These are phyloP conservation scores for Calliphora vomitoria DNA, from an alignment of 2,888 invertebrate genomes.

Conservation along the genomic window DNA sequence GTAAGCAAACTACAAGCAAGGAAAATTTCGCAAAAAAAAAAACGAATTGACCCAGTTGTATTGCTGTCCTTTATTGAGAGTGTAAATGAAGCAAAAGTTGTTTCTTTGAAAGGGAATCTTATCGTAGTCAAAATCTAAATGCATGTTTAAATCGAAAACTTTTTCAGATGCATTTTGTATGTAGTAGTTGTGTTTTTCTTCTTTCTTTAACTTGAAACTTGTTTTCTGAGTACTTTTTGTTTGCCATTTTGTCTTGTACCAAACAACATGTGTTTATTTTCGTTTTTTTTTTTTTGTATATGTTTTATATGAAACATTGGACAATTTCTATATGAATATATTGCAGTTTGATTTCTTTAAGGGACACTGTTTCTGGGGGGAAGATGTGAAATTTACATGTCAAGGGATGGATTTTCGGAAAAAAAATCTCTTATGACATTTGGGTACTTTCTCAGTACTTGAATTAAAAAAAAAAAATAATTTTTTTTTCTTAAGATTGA, in stretches of 20 bases:
- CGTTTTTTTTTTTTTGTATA: constrained; percentile 2
- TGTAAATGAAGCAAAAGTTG: constrained; percentile 46
- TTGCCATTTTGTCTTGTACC: constrained; percentile 32
- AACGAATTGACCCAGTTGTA: constrained; percentile 48
- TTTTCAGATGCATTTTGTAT: constrained; percentile 55
- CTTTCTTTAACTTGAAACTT: constrained; percentile 44
- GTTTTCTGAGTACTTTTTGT: constrained; percentile 36
- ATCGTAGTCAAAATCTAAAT: constrained; percentile 69
- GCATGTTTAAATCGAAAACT: constrained; percentile 70
- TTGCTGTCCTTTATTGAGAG: constrained; percentile 12
- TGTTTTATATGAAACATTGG: constrained; percentile 56
- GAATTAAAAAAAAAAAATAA: no score
- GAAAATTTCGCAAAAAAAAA: constrained; percentile 4
- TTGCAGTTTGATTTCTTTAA: constrained; percentile 9
- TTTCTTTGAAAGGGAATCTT: constrained; percentile 63
- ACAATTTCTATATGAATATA: constrained; percentile 55
- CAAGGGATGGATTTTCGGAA: no score
- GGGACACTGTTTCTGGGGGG: constrained; percentile 36
- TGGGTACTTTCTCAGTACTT: no score
- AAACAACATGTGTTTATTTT: constrained; percentile 71
- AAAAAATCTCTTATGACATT: no score
- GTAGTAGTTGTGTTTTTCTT: not conserved
- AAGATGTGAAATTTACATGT: no score
- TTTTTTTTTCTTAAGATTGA: no score
- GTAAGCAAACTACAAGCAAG: not conserved